Percentiles rank a stretch among this genome's conserved stretches.
Conservation (phyloP, 2,797 vertebrate species). For the Gambusia yucatana region DNA sequence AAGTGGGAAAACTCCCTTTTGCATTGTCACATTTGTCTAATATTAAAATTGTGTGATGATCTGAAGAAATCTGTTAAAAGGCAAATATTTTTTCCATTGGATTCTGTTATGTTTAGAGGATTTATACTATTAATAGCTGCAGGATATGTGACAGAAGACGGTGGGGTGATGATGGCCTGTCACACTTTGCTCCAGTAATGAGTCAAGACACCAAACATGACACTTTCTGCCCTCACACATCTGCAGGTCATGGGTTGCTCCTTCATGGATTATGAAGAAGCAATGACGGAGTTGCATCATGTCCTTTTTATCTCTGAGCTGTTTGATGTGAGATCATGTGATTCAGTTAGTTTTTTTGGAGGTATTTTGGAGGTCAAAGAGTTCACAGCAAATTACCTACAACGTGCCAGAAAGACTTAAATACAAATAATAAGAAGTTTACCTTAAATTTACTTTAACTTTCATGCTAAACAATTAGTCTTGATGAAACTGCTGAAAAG, state of each 20-base stretch:
- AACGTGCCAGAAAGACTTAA: not conserved
- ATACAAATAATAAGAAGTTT: not conserved
- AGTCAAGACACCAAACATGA: constrained; percentile 20
- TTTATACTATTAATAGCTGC: not conserved
- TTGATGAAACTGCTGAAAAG: not conserved
- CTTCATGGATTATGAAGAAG: constrained; percentile 6
- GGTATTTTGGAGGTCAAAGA: not conserved
- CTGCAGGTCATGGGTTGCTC: constrained; percentile 15
- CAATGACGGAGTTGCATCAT: not conserved
- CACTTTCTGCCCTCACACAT: constrained; percentile 16
- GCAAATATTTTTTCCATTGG: not conserved
- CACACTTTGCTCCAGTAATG: constrained; percentile 20
- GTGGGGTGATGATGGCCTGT: constrained; percentile 30
- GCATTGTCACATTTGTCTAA: not conserved
- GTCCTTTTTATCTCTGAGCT: constrained; percentile 13
- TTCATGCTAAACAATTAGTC: not conserved
- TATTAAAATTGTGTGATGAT: not conserved
- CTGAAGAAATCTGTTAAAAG: not conserved
- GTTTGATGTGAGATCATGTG: not conserved
- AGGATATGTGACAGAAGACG: constrained; percentile 10
- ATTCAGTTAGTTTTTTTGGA: not conserved
- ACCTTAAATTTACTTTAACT: not conserved
- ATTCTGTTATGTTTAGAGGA: not conserved
- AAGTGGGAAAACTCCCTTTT: not conserved
- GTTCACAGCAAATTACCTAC: not conserved